Base-by-base conservation (phyloP, 2,888 invertebrate genomes). In the Crepidodera aurea region DNA sequence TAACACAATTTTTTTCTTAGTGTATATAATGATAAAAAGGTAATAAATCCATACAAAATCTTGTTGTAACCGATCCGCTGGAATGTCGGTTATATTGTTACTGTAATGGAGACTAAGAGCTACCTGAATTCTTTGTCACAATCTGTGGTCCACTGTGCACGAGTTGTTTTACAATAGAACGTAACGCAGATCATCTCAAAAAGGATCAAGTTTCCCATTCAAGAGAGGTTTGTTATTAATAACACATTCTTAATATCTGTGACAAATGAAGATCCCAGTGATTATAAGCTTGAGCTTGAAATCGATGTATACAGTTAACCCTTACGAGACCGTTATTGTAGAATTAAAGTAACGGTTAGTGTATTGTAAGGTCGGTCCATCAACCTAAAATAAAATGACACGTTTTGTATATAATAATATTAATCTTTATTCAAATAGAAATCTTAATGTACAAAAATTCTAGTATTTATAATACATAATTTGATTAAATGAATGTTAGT, bases 61-160 rank as follows among this genome's bases (percentile, higher is more conserved):
- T 40, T 8, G n/a, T 18, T 40, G 40, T 40, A 40, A 40, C 40
- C 2, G 40, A 40, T 40, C 16, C 40, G 2, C 2, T 8, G 37
- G 19, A 50, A 37, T 22, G 37, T 12, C 37, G 12, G 34, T 13
- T 7, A 15, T 16, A 32, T 50, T 48, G 2, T 32, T 48, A 32
- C 27, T 13, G 37, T 51, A 51, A 51, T 18, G 12, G 34, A 50
- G n/a, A 32, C 29, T 22, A 10, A 34, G 5, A 13, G 51, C 51
- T 51, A 51, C 51, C 50, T 50, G 50, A 16, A 50, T 50, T 50
- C 34, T 50, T 50, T 18, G 34, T 50, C 32, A 34, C 50, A 48
- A 27, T 48, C 29, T 22, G 10, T 29, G 37, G 37, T 7, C 37
- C 13, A 8, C 37, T 40, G 15, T 18, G 16, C 15, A 7, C 40